Base-by-base conservation (phyloP, 2,797 vertebrate genomes). In the Naso thynnoides region DNA sequence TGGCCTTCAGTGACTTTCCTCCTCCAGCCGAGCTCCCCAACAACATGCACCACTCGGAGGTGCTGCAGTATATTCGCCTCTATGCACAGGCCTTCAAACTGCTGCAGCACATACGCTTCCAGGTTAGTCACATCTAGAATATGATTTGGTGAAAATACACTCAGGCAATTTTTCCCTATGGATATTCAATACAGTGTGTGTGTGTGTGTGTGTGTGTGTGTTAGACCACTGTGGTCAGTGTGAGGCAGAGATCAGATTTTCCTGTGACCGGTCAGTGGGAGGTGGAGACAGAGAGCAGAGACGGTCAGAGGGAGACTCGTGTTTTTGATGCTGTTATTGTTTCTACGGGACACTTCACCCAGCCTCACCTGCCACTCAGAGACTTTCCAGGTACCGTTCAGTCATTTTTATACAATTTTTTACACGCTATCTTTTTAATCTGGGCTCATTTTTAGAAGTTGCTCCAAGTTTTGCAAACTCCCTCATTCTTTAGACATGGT, bases 261-360 rank as follows among this genome's bases (percentile, higher is more conserved):
- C 54, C 86, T 23, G 59, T 27, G 45, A 94, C 92, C 0, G 96
- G 96, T 26, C 96, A 93, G 55, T 97, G 96, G 96, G 90, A 95
- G 0, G 93, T 97, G 54, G 90, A 95, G 81, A 96, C 89, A 0
- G 87, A 95, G 73, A 57, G 1, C 0, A 84, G 73, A 1, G 90
- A 91, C 16, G 94, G 94, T 27, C 91, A 84, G 69, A 87, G 68
- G 73, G 74, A 95, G 47, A 92, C 42, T 0, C 73, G 70, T 1
- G 1, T 95, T 52, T 98, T 97, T 8, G 95, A 98, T 33, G 96
- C 93, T 0, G 91, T 98, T 62, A 87, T 98, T 55, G 93, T 98
- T 77, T 96, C 96, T 79, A 93, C 88, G 0, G 96, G 97, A 72
- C 96, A 96, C 83, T 97, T 94, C 82, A 73, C 59, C 23, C 29